Conservation (phyloP, 2,113 vertebrate genomes). For the Odocoileus virginianus region DNA sequence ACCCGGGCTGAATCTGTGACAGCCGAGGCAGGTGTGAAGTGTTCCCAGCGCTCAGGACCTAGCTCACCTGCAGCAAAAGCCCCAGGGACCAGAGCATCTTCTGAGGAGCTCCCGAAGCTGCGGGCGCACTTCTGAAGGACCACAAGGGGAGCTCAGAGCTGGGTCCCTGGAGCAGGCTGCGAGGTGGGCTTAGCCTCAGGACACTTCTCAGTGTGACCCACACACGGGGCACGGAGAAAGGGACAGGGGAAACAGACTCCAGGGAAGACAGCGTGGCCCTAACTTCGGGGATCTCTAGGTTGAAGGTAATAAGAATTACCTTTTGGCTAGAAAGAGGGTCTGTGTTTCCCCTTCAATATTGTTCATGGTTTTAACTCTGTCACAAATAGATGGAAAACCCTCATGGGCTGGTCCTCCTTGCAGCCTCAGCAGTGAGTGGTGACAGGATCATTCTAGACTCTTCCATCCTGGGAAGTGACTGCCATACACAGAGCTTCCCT, state of each 20-base stretch:
- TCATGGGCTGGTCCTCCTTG: neutral
- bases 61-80: neutral
- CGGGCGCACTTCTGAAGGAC: no score
- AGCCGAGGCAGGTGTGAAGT: neutral
- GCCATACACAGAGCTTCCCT: neutral
- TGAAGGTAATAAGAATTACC: neutral
- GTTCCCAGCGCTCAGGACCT: neutral
- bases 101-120: neutral
- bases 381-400: neutral
- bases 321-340: neutral
- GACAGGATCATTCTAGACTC: neutral
- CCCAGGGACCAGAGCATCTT: fast-evolving
- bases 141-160: neutral
- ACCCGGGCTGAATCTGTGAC: neutral
- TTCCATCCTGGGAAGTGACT: neutral
- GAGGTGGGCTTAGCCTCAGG: neutral
- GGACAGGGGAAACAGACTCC: neutral
- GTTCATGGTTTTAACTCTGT: neutral
- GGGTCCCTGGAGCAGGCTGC: neutral
- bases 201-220: neutral
- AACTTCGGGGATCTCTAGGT: neutral
- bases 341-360: neutral
- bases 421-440: neutral
- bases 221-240: neutral
- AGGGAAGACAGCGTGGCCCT: neutral